phyloP scores from a whole-genome alignment of 2,888 invertebrate genomes.

The Osmoderma eremita region DNA sequence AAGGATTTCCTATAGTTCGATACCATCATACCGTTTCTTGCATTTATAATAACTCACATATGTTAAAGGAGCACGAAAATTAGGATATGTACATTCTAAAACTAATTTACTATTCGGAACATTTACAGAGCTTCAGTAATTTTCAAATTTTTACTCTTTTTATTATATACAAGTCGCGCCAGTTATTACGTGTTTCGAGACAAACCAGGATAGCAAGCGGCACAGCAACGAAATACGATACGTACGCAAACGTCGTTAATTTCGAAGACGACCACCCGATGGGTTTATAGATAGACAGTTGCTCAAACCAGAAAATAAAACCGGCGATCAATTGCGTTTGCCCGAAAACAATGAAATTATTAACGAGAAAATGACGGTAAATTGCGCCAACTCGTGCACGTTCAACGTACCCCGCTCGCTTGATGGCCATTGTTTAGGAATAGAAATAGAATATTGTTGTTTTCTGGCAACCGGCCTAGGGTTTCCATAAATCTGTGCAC shows the following conservation, averaged over 20 bases:
- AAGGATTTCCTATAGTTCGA: too few species aligned
- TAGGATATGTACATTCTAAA: too few species aligned
- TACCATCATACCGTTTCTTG: too few species aligned
- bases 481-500: constrained; percentile 11
- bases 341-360: constrained; percentile 18
- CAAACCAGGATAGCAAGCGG: neutral
- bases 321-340: constrained; percentile 8
- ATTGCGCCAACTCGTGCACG: constrained; percentile 13
- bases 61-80: too few species aligned
- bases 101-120: neutral
- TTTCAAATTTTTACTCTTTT: neutral
- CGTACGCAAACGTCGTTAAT: neutral
- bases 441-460: constrained; percentile 18
- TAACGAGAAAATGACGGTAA: constrained; percentile 11
- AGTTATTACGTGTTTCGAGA: neutral
- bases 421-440: neutral
- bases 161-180: constrained; percentile 2
- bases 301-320: neutral
- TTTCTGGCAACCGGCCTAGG: constrained; percentile 18
- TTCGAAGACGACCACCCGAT: neutral
- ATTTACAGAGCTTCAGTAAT: neutral
- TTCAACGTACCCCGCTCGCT: neutral
- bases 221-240: neutral
- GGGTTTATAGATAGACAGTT: neutral
- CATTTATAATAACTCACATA: too few species aligned